Base-by-base conservation (phyloP, 2,113 vertebrate species). In the Melanotaenia duboulayi region DNA sequence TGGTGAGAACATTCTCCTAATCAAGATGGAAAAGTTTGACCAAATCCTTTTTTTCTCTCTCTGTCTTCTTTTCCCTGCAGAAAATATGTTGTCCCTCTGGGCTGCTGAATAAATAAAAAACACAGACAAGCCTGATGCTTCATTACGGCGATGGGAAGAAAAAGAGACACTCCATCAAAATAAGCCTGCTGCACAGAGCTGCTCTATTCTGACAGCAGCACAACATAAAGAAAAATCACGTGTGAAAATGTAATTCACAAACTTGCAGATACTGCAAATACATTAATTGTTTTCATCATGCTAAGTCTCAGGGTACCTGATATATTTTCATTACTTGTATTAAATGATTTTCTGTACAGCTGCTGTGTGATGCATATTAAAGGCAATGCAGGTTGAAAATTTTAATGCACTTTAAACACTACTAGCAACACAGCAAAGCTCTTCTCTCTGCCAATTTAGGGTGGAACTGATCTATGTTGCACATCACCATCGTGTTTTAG, bases 11-110 rank as follows among this genome's bases (percentile, higher is more conserved):
- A 20, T 68, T 65, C 64, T 57, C 62, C 81, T 72, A 80, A 78
- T 84, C 54, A 79, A 63, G 75, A 87, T 65, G 61, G 72, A 81
- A 80, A 67, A 54, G 78, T 82, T 83, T 59, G 50, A 75, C 74
- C 65, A 40, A 49, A 22, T 50, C 32, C 19, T 71, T 42, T 49
- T 35, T 63, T 22, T 55, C 23, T 46, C 11, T 58, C 9, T 69
- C 20, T 17, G 22, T 74, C 32, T 61, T 23, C 61, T 52, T 62
- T 46, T 81, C 84, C 49, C 86, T 72, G 68, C 64, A 77, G 80
- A 70, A 86, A 81, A 68, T 76, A 67, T 48, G 69, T 28, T 40
- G 77, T 88, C 78, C 78, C 85, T 74, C 71, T 62, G 76, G 72
- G 66, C 60, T 82, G 81, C 70, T 69, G 72, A 66, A 81, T 63